Base-by-base conservation (phyloP, 1,140 invertebrate genomes). In the Drosophila nikananu region DNA sequence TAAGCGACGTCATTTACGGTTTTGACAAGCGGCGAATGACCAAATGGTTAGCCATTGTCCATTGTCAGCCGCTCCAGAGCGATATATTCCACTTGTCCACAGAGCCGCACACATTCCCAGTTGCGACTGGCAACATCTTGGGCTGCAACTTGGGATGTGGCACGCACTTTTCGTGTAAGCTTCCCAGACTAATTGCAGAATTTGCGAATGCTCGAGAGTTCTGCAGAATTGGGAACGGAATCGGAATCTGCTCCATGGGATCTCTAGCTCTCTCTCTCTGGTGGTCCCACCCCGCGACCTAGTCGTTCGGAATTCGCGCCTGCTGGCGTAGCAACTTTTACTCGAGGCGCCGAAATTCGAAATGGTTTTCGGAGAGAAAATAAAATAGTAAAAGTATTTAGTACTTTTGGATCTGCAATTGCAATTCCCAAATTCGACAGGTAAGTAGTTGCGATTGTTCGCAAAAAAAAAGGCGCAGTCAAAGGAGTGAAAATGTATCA, bases 141-240 rank as follows among this genome's bases (percentile, higher is more conserved):
- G 12, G 58, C 25, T 37, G 52, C 49, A 52, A 25, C 44, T 37
- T 30, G 61, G 30, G 54, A 74, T 71, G 79, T 78, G 84, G 84
- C 83, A 87, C 84, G 83, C 83, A 87, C 83, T 89, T 83, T 89
- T 89, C 83, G 81, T 87, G 80, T 89, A 87, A 72, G 83, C 67
- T 89, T 87, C 84, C 71, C 83, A 89, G 84, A 86, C 83, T 87
- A 86, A 86, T 86, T 86, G 83, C 67, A 72, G 83, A 89, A 89
- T 87, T 84, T 76, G 81, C 81, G 83, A 83, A 63, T 89, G 74
- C 83, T 84, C 73, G 77, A 84, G 83, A 87, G 82, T 87, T 87
- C 84, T 65, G 54, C 51, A 60, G 83, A 87, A 87, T 83, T 79
- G 75, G 57, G 77, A 59, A 55, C 42, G 66, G 46, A 82, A 54